Evolutionary conservation across 2,113 vertebrate species (phyloP).

Genomic region (Athene noctua): DNA sequence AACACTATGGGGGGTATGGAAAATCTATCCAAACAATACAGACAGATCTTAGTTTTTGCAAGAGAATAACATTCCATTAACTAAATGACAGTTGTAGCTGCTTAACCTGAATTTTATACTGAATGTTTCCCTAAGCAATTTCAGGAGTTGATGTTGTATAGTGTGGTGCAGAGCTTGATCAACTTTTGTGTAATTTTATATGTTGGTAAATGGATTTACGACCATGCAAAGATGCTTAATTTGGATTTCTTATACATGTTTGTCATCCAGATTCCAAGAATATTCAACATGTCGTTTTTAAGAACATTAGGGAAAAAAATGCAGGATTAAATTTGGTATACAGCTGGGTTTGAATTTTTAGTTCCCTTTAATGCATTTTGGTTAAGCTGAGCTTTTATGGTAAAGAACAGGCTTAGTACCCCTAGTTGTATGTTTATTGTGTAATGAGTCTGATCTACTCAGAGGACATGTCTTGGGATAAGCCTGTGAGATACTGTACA

Average conservation of each 20-base stretch:
- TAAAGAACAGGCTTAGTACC: neutral
- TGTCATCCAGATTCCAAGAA: neutral
- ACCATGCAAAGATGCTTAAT: neutral
- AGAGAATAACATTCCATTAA: neutral
- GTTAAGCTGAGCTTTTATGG: neutral
- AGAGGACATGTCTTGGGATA: neutral
- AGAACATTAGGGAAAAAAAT: neutral
- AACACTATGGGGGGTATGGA: neutral
- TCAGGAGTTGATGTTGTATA: neutral
- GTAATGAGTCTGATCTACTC: neutral
- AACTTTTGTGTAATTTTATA: neutral
- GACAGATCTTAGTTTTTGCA: neutral
- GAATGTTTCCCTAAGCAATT: neutral
- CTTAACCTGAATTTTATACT: neutral
- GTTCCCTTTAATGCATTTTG: neutral
- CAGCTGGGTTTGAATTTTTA: neutral
- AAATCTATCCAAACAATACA: neutral
- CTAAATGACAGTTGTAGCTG: neutral
- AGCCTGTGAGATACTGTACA: neutral
- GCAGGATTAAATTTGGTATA: neutral
- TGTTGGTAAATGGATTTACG: neutral
- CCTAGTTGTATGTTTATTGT: neutral
- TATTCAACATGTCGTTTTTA: neutral
- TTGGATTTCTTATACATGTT: neutral
- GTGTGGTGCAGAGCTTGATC: neutral